Percentiles rank a stretch among this genome's conserved stretches.
phyloP scores from a whole-genome alignment of 2,797 vertebrate species.

The Euthynnus affinis region DNA sequence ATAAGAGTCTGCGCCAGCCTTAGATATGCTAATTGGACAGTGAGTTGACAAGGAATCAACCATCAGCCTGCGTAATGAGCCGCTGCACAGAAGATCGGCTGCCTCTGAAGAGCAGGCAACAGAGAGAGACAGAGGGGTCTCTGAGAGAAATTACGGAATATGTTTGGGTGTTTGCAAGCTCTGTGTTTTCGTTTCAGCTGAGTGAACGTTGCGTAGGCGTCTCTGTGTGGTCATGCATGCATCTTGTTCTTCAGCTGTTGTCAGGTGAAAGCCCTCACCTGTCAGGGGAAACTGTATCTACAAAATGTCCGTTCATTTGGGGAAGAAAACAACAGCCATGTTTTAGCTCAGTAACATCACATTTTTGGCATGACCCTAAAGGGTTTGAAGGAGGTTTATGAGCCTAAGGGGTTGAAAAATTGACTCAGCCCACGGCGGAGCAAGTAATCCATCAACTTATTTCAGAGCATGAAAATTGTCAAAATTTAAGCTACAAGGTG shows the following conservation, averaged over 20 bases:
- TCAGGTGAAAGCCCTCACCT: slow-evolving; percentile 55
- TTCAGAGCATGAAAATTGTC: slow-evolving; percentile 64
- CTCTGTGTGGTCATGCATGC: slow-evolving; percentile 22
- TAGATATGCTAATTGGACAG: slow-evolving; percentile 84
- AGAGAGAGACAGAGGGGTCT: slow-evolving; percentile 40
- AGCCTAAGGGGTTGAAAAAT: slow-evolving; percentile 59
- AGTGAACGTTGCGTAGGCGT: slow-evolving; percentile 40
- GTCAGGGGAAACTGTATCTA: slow-evolving; percentile 35
- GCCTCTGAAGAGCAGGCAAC: slow-evolving; percentile 60
- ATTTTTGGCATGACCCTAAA: slow-evolving; percentile 47
- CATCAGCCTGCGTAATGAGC: slow-evolving; percentile 81
- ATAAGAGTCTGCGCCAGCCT: slow-evolving; percentile 73
- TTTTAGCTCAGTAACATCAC: slow-evolving; percentile 49
- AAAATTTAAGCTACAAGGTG: slow-evolving; percentile 54
- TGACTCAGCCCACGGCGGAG: slow-evolving; percentile 47
- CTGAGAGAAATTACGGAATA: slow-evolving; percentile 55
- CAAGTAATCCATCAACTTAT: slow-evolving; percentile 67
- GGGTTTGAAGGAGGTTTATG: slow-evolving; percentile 64
- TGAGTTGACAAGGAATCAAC: slow-evolving; percentile 84
- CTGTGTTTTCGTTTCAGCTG: slow-evolving; percentile 39
- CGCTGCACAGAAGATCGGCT: slow-evolving; percentile 64
- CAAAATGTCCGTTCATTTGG: slow-evolving; percentile 15
- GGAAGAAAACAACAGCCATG: neutral
- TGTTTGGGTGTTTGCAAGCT: slow-evolving; percentile 53
- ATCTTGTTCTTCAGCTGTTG: slow-evolving; percentile 30